phyloP scores from a whole-genome alignment of 2,888 invertebrate genomes.

The Apodemia duryi region DNA sequence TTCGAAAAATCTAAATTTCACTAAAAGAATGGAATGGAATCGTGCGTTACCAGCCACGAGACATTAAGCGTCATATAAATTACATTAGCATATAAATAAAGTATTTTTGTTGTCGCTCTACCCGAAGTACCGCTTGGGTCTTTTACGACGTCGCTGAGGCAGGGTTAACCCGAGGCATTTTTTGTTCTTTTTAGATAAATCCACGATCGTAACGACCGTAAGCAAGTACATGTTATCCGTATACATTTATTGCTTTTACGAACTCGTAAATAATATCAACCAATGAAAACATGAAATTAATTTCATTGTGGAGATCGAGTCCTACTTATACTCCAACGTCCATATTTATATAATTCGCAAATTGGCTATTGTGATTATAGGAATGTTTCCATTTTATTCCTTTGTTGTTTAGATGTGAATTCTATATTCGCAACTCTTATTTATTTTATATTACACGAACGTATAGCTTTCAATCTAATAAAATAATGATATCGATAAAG shows the following conservation, averaged over 20 bases:
- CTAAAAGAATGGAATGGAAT: constrained; percentile 70
- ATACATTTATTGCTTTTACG: constrained; percentile 75
- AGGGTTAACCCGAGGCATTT: constrained; percentile 68
- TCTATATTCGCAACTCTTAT: background rate
- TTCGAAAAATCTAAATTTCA: constrained; percentile 33
- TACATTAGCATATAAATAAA: constrained; percentile 80
- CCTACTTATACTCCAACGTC: constrained; percentile 25
- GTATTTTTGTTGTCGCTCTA: constrained; percentile 74
- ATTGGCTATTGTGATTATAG: constrained; percentile 15
- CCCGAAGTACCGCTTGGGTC: constrained; percentile 59
- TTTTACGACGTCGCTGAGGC: constrained; percentile 63
- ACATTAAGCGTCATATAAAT: constrained; percentile 80
- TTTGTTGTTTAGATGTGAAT: constrained; percentile 11
- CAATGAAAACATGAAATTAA: constrained; percentile 73
- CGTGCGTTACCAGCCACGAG: constrained; percentile 76
- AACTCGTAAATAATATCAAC: constrained; percentile 70
- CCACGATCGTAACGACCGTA: constrained; percentile 72
- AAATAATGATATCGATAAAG: constrained; percentile 6
- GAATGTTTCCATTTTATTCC: constrained; percentile 14
- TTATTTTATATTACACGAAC: constrained; percentile 9
- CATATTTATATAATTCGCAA: constrained; percentile 17
- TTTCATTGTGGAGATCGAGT: constrained; percentile 60
- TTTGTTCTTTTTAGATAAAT: constrained; percentile 77
- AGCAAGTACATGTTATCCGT: constrained; percentile 75
- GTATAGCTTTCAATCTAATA: constrained; percentile 1